phyloP scores from a whole-genome alignment of 2,797 vertebrate species.

The Eulemur rubriventer region DNA sequence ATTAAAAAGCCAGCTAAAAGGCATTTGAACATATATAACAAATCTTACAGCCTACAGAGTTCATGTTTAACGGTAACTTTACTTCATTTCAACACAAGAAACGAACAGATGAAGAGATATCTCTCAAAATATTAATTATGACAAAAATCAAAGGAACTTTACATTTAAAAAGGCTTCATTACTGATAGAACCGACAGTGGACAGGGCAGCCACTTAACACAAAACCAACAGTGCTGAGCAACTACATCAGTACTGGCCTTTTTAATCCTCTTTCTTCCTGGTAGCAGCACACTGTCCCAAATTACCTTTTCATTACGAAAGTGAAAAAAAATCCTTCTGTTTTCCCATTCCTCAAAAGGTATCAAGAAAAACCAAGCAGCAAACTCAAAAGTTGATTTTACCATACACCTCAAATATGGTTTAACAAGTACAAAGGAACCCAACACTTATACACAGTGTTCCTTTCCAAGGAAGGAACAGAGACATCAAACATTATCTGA shows the following conservation, averaged over 20 bases:
- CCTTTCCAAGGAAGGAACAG: constrained; percentile 52
- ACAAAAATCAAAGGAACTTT: constrained; percentile 81
- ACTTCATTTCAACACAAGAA: constrained; percentile 85
- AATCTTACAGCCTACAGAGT: constrained; percentile 84
- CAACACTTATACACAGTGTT: constrained; percentile 63
- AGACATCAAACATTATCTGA: constrained; percentile 60
- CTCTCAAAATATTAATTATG: constrained; percentile 80
- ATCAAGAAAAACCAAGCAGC: constrained; percentile 44
- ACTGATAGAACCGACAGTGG: constrained; percentile 69
- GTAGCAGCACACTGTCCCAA: background rate
- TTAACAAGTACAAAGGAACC: constrained; percentile 68
- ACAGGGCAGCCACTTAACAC: constrained; percentile 13
- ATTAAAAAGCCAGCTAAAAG: constrained; percentile 82
- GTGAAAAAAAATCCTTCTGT: background rate
- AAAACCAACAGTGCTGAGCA: constrained; percentile 30
- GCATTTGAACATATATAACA: constrained; percentile 86
- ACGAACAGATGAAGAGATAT: constrained; percentile 80
- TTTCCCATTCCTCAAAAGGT: constrained; percentile 34
- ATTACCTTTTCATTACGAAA: background rate
- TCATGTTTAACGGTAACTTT: constrained; percentile 82
- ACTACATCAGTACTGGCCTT: constrained; percentile 53
- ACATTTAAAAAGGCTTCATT: constrained; percentile 70
- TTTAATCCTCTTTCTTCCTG: background rate
- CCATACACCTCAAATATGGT: constrained; percentile 68
- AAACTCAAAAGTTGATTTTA: constrained; percentile 65